Conservation (phyloP, 2,797 vertebrate species). For the Alectoris magna region DNA sequence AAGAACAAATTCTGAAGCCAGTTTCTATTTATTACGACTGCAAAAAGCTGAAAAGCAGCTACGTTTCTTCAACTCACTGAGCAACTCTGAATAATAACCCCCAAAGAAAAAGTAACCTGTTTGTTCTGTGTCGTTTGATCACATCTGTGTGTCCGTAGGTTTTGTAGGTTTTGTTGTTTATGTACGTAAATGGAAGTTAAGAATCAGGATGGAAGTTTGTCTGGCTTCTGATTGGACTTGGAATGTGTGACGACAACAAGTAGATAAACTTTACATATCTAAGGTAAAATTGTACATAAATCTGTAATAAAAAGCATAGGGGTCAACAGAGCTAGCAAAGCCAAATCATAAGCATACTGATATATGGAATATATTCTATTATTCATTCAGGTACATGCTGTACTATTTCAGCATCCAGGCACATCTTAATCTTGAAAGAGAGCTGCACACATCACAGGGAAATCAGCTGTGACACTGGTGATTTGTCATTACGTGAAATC, state of each 20-base stretch:
- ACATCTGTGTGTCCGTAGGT: background rate
- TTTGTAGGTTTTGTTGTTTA: background rate
- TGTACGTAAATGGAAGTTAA: background rate
- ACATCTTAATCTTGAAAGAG: background rate
- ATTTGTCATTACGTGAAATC: background rate
- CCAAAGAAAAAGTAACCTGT: background rate
- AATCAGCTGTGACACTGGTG: background rate
- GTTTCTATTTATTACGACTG: background rate
- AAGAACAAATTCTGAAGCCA: background rate
- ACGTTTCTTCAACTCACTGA: background rate
- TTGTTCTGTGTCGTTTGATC: background rate
- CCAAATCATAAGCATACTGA: background rate
- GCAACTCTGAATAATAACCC: background rate
- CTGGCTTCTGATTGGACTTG: background rate
- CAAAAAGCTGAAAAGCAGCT: background rate
- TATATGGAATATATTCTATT: background rate
- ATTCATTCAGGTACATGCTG: background rate
- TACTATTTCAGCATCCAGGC: background rate
- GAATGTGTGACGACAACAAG: background rate
- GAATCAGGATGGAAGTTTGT: background rate
- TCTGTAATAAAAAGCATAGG: background rate
- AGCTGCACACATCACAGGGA: background rate
- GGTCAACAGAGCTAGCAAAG: background rate
- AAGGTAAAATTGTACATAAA: background rate
- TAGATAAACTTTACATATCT: background rate